Evolutionary conservation across 2,113 vertebrate species (phyloP).

Genomic region (Amphiprion percula): DNA sequence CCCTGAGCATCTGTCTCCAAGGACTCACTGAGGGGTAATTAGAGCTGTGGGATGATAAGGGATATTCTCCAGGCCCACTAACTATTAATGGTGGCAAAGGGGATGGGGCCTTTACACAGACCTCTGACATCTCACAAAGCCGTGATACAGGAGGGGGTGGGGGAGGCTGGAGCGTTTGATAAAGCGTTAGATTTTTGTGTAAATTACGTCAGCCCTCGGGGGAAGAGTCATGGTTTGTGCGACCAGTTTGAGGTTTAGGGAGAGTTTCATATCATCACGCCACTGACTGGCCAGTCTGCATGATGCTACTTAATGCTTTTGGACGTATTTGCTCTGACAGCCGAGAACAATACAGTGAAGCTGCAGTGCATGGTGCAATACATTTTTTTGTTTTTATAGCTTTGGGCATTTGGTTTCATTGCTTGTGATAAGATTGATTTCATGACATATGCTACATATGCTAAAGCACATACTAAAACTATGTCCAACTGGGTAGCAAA

Average conservation of each 20-base stretch:
- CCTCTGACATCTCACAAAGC: slow-evolving; percentile 65
- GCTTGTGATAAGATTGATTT: too few species aligned
- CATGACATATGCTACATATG: too few species aligned
- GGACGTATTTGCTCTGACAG: background rate
- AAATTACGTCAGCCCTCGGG: slow-evolving; percentile 63
- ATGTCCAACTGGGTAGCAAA: too few species aligned
- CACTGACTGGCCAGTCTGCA: slow-evolving; percentile 15
- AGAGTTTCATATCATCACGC: slow-evolving; percentile 29
- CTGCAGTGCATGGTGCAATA: too few species aligned
- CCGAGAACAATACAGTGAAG: too few species aligned
- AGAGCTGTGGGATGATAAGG: slow-evolving; percentile 74
- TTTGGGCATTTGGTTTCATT: too few species aligned
- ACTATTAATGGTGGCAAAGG: slow-evolving; percentile 67
- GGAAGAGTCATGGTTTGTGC: slow-evolving; percentile 45
- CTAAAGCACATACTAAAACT: too few species aligned
- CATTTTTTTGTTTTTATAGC: too few species aligned
- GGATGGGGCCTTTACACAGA: slow-evolving; percentile 66
- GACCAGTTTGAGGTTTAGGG: slow-evolving; percentile 9
- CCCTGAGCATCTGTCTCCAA: slow-evolving; percentile 77
- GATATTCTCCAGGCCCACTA: slow-evolving; percentile 62
- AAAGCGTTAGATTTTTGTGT: slow-evolving; percentile 58
- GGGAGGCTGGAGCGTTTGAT: slow-evolving; percentile 22
- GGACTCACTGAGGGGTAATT: slow-evolving; percentile 79
- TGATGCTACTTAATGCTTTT: slow-evolving; percentile 16
- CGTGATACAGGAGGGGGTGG: slow-evolving; percentile 31